Conservation (phyloP, 2,113 vertebrate species). For the Merops nubicus region DNA sequence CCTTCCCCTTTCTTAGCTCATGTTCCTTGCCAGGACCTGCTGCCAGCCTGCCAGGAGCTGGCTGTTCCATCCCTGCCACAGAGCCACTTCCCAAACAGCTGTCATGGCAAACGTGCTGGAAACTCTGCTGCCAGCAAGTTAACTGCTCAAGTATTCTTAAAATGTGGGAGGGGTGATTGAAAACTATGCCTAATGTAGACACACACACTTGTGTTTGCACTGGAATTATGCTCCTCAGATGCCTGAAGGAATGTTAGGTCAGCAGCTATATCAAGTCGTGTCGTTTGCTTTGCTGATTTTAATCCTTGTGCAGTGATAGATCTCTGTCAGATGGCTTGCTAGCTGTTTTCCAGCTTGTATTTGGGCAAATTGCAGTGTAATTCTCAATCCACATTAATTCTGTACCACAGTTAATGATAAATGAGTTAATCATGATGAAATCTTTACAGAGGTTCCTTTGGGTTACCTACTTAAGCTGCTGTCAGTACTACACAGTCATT, state of each 20-base stretch:
- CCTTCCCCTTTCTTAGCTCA: background rate
- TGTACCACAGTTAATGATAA: slow-evolving; percentile 30
- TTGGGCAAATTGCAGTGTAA: slow-evolving; percentile 22
- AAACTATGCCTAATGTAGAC: background rate
- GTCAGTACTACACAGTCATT: slow-evolving; percentile 8
- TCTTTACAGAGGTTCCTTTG: slow-evolving; percentile 18
- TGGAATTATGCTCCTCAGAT: background rate
- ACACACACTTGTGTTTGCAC: background rate
- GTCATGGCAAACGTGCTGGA: background rate
- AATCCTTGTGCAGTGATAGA: background rate
- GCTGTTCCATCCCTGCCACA: background rate
- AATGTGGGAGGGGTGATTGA: background rate
- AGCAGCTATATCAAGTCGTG: slow-evolving; percentile 13
- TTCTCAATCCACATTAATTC: slow-evolving; percentile 28
- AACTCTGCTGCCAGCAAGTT: background rate
- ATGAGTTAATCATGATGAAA: slow-evolving; percentile 49
- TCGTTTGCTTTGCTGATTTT: slow-evolving; percentile 37
- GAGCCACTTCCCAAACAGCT: slow-evolving; percentile 34
- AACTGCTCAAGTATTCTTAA: background rate
- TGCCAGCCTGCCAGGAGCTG: background rate
- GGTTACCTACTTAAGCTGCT: slow-evolving; percentile 31
- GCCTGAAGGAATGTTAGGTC: background rate
- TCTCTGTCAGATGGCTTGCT: slow-evolving; percentile 17
- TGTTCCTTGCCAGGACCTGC: background rate
- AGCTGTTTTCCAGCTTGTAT: slow-evolving; percentile 7